Percentiles rank a stretch among this genome's conserved stretches.
Conservation (phyloP, 2,888 invertebrate species). For the Choreutis nemorana region DNA sequence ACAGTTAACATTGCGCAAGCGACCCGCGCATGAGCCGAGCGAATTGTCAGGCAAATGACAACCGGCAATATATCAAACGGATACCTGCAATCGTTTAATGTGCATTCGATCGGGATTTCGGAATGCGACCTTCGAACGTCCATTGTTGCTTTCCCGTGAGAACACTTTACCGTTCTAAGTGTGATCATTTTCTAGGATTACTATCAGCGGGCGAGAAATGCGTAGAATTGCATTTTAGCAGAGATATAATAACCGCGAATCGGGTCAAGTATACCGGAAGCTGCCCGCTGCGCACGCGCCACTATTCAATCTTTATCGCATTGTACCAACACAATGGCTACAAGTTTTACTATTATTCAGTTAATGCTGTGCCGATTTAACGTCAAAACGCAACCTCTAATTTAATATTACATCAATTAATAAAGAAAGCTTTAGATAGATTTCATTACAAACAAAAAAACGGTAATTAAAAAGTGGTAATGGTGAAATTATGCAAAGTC, state of each 20-base stretch:
- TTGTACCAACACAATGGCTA: slow-evolving; percentile 27
- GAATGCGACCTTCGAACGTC: slow-evolving; percentile 10
- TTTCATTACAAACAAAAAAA: too few species aligned
- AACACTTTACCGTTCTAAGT: slow-evolving; percentile 18
- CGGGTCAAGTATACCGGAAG: slow-evolving; percentile 62
- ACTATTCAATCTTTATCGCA: slow-evolving; percentile 44
- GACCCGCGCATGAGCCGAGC: slow-evolving; percentile 1
- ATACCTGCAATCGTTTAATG: slow-evolving; percentile 18
- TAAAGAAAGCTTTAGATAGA: too few species aligned
- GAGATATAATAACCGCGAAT: slow-evolving; percentile 34
- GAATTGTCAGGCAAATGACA: slow-evolving; percentile 18
- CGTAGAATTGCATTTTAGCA: too few species aligned
- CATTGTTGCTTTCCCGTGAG: slow-evolving; percentile 25
- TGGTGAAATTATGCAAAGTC: too few species aligned
- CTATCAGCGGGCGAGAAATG: background rate
- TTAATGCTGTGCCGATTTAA: too few species aligned
- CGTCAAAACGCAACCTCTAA: too few species aligned
- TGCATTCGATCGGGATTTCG: slow-evolving; percentile 9
- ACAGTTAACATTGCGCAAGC: slow-evolving; percentile 3
- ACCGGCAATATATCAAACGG: slow-evolving; percentile 32
- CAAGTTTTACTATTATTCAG: too few species aligned
- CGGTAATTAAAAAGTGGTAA: too few species aligned
- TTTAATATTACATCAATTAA: too few species aligned
- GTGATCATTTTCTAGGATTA: slow-evolving; percentile 10
- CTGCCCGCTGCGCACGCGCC: slow-evolving; percentile 36